These are phyloP conservation scores for Andrena chrysosceles DNA, from an alignment of 2,888 invertebrate genomes.

Conservation along the genomic window DNA sequence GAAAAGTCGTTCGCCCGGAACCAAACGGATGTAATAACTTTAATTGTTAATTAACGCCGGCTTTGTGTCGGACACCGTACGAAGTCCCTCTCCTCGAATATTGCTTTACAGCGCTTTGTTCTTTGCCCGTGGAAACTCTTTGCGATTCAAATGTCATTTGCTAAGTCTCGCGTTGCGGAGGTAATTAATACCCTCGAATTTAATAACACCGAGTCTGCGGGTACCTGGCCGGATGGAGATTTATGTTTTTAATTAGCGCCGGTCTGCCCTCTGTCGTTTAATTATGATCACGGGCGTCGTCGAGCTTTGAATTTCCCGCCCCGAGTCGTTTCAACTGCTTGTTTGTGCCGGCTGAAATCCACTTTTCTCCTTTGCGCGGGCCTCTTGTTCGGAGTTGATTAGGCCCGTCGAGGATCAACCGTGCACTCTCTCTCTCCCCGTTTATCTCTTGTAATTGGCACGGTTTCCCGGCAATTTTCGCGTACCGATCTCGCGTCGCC, in stretches of 20 bases:
- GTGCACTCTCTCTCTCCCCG: neutral
- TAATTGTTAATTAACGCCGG: conserved; percentile 73
- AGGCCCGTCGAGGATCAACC: conserved; percentile 23
- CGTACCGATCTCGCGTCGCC: neutral
- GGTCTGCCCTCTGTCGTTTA: conserved; percentile 50
- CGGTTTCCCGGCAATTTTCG: neutral
- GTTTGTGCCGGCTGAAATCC: conserved; percentile 25
- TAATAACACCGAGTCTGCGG: conserved; percentile 63
- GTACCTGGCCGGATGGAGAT: conserved; percentile 45
- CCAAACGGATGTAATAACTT: conserved; percentile 72
- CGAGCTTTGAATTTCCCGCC: conserved; percentile 49
- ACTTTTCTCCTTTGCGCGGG: neutral
- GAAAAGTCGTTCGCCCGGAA: conserved; percentile 66
- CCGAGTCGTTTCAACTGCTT: conserved; percentile 20
- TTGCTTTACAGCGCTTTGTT: conserved; percentile 66
- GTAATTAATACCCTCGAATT: conserved; percentile 70
- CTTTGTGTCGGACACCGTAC: conserved; percentile 61
- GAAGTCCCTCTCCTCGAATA: conserved; percentile 44
- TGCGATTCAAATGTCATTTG: conserved; percentile 66
- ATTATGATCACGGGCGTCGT: conserved; percentile 41
- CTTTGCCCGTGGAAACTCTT: conserved; percentile 58
- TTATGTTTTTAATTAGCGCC: conserved; percentile 67
- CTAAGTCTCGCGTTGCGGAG: conserved; percentile 55
- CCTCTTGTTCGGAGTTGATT: conserved; percentile 39
- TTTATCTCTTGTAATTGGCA: conserved; percentile 35